Conservation (phyloP, 2,113 vertebrate species). For the Lophotis ruficrista region DNA sequence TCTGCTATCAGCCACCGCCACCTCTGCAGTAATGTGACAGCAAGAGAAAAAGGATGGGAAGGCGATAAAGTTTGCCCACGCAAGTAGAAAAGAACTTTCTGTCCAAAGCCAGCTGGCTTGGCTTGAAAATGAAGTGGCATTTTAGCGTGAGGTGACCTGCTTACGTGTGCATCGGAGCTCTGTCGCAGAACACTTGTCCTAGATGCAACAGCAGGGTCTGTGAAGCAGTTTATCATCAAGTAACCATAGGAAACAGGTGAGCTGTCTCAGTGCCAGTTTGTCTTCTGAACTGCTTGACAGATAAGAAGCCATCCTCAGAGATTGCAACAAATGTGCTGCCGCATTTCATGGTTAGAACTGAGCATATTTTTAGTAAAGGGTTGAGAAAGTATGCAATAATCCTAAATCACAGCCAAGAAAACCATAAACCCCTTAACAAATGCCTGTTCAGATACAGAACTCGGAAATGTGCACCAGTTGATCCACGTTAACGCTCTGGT, state of each 20-base stretch:
- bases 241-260: conserved; percentile 81
- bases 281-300: conserved; percentile 62
- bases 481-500: neutral
- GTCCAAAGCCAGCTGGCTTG: conserved; percentile 83
- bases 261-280: conserved; percentile 56
- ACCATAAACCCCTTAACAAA: conserved; percentile 18
- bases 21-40: conserved; percentile 79
- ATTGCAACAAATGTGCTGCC: conserved; percentile 61
- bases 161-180: neutral
- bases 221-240: conserved; percentile 60
- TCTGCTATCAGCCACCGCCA: conserved; percentile 71
- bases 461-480: neutral
- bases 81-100: conserved; percentile 73
- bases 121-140: conserved; percentile 70
- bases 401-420: conserved; percentile 60
- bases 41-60: conserved; percentile 73
- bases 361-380: conserved; percentile 50
- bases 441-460: neutral
- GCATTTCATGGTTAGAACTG: conserved; percentile 47
- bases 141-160: conserved; percentile 4
- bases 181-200: conserved; percentile 28
- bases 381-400: conserved; percentile 49
- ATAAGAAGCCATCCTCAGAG: conserved; percentile 60
- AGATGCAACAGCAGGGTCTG: conserved; percentile 70
- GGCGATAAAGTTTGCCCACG: conserved; percentile 79